Evolutionary conservation across 2,888 invertebrate species (phyloP).

Genomic region (Drosophila mettleri): DNA sequence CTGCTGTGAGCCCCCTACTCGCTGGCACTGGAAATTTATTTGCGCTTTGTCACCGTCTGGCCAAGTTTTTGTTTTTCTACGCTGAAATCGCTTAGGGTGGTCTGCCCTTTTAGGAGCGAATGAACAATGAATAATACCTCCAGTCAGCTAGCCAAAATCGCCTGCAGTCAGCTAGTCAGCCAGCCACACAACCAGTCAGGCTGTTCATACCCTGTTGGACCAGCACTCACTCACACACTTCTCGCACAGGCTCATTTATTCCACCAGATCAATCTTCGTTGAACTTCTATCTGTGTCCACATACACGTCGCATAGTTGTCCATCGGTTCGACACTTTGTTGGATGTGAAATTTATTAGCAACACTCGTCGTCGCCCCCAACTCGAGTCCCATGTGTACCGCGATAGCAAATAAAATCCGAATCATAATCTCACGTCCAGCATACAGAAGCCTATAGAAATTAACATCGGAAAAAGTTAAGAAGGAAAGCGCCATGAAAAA

Average conservation of each 20-base stretch:
- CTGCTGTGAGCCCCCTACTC: constrained; percentile 50
- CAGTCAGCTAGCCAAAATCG: constrained; percentile 65
- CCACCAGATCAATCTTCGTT: constrained; percentile 81
- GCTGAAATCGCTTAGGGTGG: constrained; percentile 47
- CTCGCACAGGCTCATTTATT: constrained; percentile 70
- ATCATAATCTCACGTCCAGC: constrained; percentile 27
- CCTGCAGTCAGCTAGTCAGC: constrained; percentile 48
- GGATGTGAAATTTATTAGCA: constrained; percentile 79
- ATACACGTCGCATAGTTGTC: constrained; percentile 56
- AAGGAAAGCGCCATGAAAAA: constrained; percentile 50
- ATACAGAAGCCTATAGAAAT: constrained; percentile 35
- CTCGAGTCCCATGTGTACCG: constrained; percentile 35
- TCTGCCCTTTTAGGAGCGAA: constrained; percentile 45
- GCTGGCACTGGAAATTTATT: constrained; percentile 63
- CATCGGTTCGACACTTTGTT: constrained; percentile 78
- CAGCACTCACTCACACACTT: neutral
- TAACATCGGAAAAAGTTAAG: constrained; percentile 29
- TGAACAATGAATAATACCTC: constrained; percentile 74
- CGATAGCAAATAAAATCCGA: constrained; percentile 36
- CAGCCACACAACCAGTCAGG: neutral
- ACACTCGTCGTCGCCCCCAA: constrained; percentile 43
- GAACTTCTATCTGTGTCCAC: constrained; percentile 55
- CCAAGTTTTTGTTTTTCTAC: constrained; percentile 62
- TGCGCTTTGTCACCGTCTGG: constrained; percentile 78
- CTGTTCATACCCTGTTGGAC: constrained; percentile 27